phyloP scores from a whole-genome alignment of 2,888 invertebrate species.

The Augochlorella aurata region DNA sequence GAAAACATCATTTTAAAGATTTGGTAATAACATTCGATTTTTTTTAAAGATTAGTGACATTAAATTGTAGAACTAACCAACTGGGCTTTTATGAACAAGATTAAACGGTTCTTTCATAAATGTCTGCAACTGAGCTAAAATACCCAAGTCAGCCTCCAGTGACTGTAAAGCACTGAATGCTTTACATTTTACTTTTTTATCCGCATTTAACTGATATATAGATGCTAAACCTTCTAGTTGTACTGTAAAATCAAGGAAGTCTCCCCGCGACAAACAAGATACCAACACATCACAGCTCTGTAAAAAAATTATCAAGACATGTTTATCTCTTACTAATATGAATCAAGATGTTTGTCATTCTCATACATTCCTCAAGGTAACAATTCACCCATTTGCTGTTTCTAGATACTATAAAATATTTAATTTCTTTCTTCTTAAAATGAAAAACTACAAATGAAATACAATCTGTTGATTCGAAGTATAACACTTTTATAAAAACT shows the following conservation, averaged over 20 bases:
- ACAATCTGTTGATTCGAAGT: background rate
- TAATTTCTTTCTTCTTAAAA: background rate
- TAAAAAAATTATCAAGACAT: conserved; percentile 81
- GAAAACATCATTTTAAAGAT: conserved; percentile 13
- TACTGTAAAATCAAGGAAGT: conserved; percentile 95
- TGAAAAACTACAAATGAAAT: background rate
- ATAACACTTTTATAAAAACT: background rate
- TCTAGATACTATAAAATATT: background rate
- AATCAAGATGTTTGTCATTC: background rate
- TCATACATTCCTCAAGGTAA: background rate
- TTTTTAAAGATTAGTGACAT: background rate
- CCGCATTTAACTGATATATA: conserved; percentile 96
- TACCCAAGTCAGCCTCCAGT: conserved; percentile 93
- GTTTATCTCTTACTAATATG: background rate
- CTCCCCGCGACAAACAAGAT: conserved; percentile 90
- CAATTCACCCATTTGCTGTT: background rate
- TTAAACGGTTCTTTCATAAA: conserved; percentile 88
- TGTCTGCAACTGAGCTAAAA: conserved; percentile 90
- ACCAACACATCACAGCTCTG: conserved; percentile 95
- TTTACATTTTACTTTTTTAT: conserved; percentile 96
- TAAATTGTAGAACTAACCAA: conserved; percentile 84
- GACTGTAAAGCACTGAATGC: conserved; percentile 96
- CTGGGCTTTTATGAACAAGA: conserved; percentile 93
- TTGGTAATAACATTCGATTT: background rate
- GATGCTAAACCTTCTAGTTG: conserved; percentile 96